These are phyloP conservation scores for Pogoniulus pusillus DNA, from an alignment of 2,797 vertebrate genomes.

Conservation along the genomic window DNA sequence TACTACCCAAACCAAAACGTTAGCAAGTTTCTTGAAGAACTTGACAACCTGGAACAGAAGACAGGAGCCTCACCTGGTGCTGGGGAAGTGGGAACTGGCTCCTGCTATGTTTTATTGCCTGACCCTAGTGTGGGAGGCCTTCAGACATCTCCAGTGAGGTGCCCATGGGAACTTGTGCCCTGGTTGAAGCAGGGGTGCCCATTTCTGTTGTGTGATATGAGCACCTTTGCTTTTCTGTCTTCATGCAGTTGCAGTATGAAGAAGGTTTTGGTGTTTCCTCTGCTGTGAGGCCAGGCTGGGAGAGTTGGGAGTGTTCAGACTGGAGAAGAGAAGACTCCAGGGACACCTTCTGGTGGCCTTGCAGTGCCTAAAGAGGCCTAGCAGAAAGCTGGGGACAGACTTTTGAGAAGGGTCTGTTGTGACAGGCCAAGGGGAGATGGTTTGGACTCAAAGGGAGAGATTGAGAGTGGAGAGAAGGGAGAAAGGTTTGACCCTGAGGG, in stretches of 20 bases:
- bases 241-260: background rate
- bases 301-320: background rate
- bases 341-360: background rate
- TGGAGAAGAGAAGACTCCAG: background rate
- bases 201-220: background rate
- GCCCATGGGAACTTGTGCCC: background rate
- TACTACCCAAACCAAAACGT: background rate
- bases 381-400: background rate
- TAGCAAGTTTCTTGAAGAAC: background rate
- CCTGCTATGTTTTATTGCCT: background rate
- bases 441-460: background rate
- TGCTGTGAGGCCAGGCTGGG: background rate
- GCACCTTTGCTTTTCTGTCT: fast-evolving
- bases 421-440: background rate
- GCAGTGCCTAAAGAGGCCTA: background rate
- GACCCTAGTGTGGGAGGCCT: background rate
- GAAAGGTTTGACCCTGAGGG: background rate
- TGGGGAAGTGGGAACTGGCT: background rate
- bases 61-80: background rate
- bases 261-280: background rate
- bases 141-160: background rate
- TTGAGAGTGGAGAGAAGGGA: background rate
- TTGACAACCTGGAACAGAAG: background rate
- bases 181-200: background rate
- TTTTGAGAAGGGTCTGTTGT: background rate